Percentiles rank a stretch among this genome's conserved stretches.
phyloP scores from a whole-genome alignment of 2,113 vertebrate species.

The Apus apus region DNA sequence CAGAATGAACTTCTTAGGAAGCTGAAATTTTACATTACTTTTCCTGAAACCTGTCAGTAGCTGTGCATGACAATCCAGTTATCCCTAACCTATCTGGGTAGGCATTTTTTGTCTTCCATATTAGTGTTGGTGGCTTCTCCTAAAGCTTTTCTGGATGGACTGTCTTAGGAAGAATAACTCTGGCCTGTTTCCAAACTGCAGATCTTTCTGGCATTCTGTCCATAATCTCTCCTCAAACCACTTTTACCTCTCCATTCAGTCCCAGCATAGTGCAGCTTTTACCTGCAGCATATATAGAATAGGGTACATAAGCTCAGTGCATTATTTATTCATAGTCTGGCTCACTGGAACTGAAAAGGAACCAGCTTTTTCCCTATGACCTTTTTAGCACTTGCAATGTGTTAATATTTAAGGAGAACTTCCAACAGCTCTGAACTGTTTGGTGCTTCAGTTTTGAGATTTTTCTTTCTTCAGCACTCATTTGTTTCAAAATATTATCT shows the following conservation, averaged over 20 bases:
- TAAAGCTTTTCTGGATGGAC: neutral
- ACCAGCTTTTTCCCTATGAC: neutral
- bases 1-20: neutral
- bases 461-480: neutral
- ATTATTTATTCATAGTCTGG: neutral
- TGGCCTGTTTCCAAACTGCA: neutral
- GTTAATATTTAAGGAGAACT: neutral
- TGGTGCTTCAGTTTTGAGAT: neutral
- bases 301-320: neutral
- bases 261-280: neutral
- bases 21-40: neutral
- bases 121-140: neutral
- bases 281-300: neutral
- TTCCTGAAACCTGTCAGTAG: neutral
- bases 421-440: neutral
- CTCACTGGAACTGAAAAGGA: neutral
- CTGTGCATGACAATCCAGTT: neutral
- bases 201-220: neutral
- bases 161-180: neutral
- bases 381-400: neutral
- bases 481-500: neutral
- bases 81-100: neutral
- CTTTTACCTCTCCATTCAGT: neutral
- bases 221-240: neutral
- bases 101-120: neutral